Evolutionary conservation across 2,113 vertebrate species (phyloP), one percentile per base, ranked within the genome.

Genomic region (Silurus glanis): DNA sequence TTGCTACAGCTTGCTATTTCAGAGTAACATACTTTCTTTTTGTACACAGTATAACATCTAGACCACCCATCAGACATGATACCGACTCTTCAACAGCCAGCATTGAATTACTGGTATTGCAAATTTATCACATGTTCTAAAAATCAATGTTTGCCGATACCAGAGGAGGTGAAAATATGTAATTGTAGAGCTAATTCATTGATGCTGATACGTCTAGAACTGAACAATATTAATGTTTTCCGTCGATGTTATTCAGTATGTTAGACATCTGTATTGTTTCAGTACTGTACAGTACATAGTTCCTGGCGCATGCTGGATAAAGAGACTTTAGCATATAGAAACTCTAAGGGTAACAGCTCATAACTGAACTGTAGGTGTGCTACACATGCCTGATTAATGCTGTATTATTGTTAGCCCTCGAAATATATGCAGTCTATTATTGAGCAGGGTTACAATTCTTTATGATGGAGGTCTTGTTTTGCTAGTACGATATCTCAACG

Each of bases 401-500:
- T 59, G 55, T 59, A 80, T 59, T 59, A 80, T 59, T 80, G 56
- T 80, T 61, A 47, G 19, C 78, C 28, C 56, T 23, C 12, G 78
- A 80, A 45, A 61, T 80, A 61, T 59, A 45, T 80, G 37, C 28
- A 45, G 28, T 47, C 76, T 21, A 19, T 79, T 79, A 79, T 79
- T 80, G 5, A 47, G 28, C 28, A 10, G 78, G 37, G 58, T 61
- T 80, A 45, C 28, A 80, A 80, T 19, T 47, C 78, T 80, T 21
- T 61, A 80, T 80, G 56, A 80, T 61, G 78, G 47, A 80, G 37
- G 28, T 80, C 28, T 80, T 80, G 56, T 80, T 80, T 37, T 59
- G 55, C 28, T 45, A 59, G 9, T 37, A 23, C 56, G 61, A 47
- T 45, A 47, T 45, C 23, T 76, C 12, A 59, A 58, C 56, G 56